Base-by-base conservation (phyloP, 1,140 invertebrate genomes). In the Parasteatoda tepidariorum region DNA sequence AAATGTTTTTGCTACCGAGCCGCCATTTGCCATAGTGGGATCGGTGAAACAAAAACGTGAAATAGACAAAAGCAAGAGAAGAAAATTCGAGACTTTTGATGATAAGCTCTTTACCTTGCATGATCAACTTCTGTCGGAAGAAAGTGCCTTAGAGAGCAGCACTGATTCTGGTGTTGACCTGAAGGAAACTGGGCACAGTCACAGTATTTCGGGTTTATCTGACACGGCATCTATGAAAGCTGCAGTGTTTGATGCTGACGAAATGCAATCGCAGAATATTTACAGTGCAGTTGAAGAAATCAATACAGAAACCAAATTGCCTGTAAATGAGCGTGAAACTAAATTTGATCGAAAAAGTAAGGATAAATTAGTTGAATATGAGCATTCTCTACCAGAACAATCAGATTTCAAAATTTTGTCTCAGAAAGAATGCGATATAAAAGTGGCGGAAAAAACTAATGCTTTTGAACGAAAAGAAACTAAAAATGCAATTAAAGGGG, bases 141-240 rank as follows among this genome's bases (percentile, higher is more conserved):
- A 81, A 70, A 81, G 76, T 81, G 76, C 76, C 13, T 70, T 81
- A 61, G 76, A 81, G 26, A 81, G 76, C 15, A 81, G 76, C 48
- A 81, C 76, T 3, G 76, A 81, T 61, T 81, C 76, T 59, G 76
- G 76, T 22, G 76, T 81, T 11, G 76, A 81, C 26, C 26, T 81
- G 13, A 81, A 81, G 15, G 76, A 81, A 81, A 61, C 54, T 41
- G 24, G 18, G 24, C 75, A 78, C 5, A 30, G 61, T 48, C 33
- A 68, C 7, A 62, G 26, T 11, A 38, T 67, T n/a, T 34, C 48
- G 22, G 68, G 28, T 7, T 15, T 11, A 48, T 71, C 48, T 26
- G 68, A 71, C 31, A 26, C 26, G 13, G 30, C 68, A 26, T 55
- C 68, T 0, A 24, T 31, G 31, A 71, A 55, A 57, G 26, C 62